Evolutionary conservation across 2,113 vertebrate species (phyloP), one percentile per base, ranked within the genome.

Genomic region (Odontesthes bonariensis): DNA sequence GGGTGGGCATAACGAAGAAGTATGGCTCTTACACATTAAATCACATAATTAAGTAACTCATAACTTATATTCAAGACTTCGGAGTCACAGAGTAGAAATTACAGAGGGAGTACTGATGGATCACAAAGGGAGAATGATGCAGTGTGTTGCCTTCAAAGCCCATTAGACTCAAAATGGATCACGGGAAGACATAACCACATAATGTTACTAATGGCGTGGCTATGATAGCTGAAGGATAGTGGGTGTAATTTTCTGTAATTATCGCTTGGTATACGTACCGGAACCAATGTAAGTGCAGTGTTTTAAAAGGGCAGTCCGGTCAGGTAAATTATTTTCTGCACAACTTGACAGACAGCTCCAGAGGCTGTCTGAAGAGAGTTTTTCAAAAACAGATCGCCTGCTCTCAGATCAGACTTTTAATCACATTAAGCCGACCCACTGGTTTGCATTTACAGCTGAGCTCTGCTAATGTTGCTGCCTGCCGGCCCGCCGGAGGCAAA

Each of bases 371-470:
- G 7, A 38, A 7, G 35, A 7, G 7, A 38, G 35, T 38, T 7
- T 38, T 38, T 10, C 10, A 38, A 38, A 38, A 31, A 14, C 33
- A 40, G 19, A 49, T 67, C 10, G 46, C 27, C 55, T 60, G 65
- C 52, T 52, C 51, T 80, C 55, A 75, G 64, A 75, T 59, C 53
- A 0, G 64, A 77, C 56, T 65, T 86, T 76, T 75, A 85, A 81
- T 84, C 72, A 74, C 70, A 73, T 88, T 75, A 77, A 69, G 38
- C 64, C 22, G n/a, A 77, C 4, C 54, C 53, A 69, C 47, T 66
- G 73, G 70, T 83, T 79, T 81, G 40, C 69, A 68, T 64, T 51
- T 71, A 73, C 82, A 85, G 77, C 81, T 79, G 70, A 81, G 84
- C 73, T 80, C 72, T 55, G 68, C 75, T 69, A 52, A 70, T 27